Evolutionary conservation across 2,113 vertebrate species (phyloP).

Genomic region (Montifringilla adamsi): DNA sequence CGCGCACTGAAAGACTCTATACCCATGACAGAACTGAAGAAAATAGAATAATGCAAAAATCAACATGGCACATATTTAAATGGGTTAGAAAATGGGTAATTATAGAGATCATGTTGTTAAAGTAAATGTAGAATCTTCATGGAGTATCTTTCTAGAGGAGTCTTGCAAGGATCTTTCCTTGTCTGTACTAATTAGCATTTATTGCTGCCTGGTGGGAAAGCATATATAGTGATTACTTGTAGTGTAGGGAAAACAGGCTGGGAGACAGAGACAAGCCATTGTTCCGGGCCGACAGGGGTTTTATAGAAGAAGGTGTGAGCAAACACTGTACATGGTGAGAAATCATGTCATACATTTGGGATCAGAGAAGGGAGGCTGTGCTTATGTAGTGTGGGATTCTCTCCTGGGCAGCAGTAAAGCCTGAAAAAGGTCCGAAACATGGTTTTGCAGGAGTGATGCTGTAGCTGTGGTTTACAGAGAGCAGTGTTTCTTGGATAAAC

Average conservation of each 20-base stretch:
- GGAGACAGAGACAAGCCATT: background rate
- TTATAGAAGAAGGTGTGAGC: background rate
- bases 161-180: conserved; percentile 5
- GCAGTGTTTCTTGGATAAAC: background rate
- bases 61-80: conserved; percentile 40
- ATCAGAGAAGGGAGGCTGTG: background rate
- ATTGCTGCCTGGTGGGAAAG: conserved; percentile 27
- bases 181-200: conserved; percentile 34
- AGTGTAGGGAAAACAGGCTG: background rate
- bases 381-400: background rate
- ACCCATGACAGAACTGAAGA: background rate
- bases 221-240: background rate
- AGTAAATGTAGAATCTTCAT: conserved; percentile 21
- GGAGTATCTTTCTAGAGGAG: conserved; percentile 8
- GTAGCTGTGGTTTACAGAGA: background rate
- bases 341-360: background rate
- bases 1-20: background rate
- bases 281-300: background rate
- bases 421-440: background rate
- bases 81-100: conserved; percentile 47
- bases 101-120: conserved; percentile 17
- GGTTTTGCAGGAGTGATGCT: background rate
- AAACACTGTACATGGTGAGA: background rate
- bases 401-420: background rate
- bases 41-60: conserved; percentile 27